A percentile compares a stretch with the other conserved stretches of the same genome.
Conservation (phyloP, 1,140 invertebrate genomes). For the Pygmarrhopalites habei region DNA sequence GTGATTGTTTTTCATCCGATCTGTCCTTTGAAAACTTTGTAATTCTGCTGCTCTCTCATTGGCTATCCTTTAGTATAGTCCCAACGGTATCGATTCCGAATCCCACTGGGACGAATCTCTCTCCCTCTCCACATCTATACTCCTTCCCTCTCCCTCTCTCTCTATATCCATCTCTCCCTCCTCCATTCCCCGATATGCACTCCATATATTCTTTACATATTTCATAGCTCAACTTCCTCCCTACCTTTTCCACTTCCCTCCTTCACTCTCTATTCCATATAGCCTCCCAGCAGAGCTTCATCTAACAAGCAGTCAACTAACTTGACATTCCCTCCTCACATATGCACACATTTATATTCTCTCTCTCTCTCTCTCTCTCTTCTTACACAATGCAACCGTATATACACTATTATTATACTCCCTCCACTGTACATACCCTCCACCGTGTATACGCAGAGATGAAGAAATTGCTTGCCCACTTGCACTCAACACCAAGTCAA, state of each 20-base stretch:
- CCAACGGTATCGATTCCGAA: constrained; percentile 40
- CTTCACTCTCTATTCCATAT: too few species aligned
- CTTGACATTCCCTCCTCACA: constrained; percentile 8
- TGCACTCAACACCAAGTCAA: not conserved
- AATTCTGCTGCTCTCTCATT: constrained; percentile 36
- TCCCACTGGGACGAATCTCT: constrained; percentile 32
- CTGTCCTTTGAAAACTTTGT: constrained; percentile 34
- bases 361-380: constrained; percentile 10
- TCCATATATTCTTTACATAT: constrained; percentile 7
- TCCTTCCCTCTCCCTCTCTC: constrained; percentile 14
- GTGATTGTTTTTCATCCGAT: constrained; percentile 34
- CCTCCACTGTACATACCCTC: not conserved
- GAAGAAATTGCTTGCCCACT: not conserved
- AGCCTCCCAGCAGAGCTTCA: not conserved
- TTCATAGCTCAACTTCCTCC: too few species aligned
- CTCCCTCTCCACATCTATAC: constrained; percentile 22
- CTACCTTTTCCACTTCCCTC: too few species aligned
- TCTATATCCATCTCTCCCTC: constrained; percentile 12
- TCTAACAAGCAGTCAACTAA: constrained; percentile 9
- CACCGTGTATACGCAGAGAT: not conserved
- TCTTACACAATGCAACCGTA: not conserved
- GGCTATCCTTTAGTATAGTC: constrained; percentile 38
- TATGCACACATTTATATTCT: not conserved
- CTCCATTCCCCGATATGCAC: not conserved
- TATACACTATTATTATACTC: not conserved